Percentiles rank a stretch among this genome's conserved stretches.
Conservation (phyloP, 2,113 vertebrate species). For the Ageneiosus marmoratus region DNA sequence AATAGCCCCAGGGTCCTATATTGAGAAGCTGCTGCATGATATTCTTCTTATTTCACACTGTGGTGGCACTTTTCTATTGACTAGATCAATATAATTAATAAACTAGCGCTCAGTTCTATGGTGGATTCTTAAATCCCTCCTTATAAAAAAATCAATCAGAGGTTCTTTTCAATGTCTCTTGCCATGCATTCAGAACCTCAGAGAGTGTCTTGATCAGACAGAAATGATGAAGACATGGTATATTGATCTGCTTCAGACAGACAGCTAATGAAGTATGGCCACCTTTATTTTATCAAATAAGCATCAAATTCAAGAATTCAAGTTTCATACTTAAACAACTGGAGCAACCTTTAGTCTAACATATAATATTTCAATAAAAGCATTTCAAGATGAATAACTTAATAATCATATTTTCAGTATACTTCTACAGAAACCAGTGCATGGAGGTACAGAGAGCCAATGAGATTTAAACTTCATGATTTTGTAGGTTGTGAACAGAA, state of each 20-base stretch:
- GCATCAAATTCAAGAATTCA: background rate
- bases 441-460: too few species aligned
- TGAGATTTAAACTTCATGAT: background rate
- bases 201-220: background rate
- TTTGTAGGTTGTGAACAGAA: background rate
- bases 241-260: background rate
- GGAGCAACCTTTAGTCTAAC: too few species aligned
- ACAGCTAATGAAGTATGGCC: background rate
- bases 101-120: background rate
- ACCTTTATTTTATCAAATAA: background rate
- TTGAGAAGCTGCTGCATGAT: background rate
- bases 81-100: background rate
- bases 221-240: background rate
- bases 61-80: background rate
- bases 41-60: background rate
- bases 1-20: background rate
- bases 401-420: too few species aligned
- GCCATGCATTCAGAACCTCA: background rate
- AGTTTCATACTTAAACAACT: background rate
- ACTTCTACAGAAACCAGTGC: too few species aligned
- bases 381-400: too few species aligned
- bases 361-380: too few species aligned
- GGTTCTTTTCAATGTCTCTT: background rate
- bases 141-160: background rate
- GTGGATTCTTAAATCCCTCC: background rate